Evolutionary conservation across 2,888 invertebrate genomes (phyloP).

Genomic region (Adela reaumurella): DNA sequence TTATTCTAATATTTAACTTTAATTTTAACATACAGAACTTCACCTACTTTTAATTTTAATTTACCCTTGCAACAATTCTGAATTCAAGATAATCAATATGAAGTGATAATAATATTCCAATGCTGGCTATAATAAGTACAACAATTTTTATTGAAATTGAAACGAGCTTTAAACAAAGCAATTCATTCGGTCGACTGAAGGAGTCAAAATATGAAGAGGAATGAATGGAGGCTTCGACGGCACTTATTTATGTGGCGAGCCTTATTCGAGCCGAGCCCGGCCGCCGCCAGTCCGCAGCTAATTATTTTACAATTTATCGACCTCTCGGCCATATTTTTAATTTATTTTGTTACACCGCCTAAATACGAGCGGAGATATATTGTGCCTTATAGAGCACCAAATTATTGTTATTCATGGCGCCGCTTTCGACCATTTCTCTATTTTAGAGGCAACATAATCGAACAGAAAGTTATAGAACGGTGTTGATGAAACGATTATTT

Average conservation of each 20-base stretch:
- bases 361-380: neutral
- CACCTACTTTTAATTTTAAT: no score
- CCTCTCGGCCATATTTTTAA: neutral
- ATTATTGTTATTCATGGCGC: neutral
- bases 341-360: neutral
- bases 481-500: neutral
- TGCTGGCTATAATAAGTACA: no score
- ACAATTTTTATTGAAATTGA: no score
- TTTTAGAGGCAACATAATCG: neutral
- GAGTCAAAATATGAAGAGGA: no score
- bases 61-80: no score
- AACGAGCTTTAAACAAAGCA: no score
- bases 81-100: no score
- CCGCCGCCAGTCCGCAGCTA: neutral
- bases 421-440: neutral
- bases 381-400: neutral
- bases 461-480: neutral
- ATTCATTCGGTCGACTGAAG: no score
- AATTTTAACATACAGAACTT: no score
- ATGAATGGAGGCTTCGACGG: neutral
- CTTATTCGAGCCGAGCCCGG: neutral
- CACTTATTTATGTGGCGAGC: neutral
- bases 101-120: no score
- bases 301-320: neutral
- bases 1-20: constrained; percentile 2